phyloP scores from a whole-genome alignment of 2,888 invertebrate species.

The Dorcus hopei region DNA sequence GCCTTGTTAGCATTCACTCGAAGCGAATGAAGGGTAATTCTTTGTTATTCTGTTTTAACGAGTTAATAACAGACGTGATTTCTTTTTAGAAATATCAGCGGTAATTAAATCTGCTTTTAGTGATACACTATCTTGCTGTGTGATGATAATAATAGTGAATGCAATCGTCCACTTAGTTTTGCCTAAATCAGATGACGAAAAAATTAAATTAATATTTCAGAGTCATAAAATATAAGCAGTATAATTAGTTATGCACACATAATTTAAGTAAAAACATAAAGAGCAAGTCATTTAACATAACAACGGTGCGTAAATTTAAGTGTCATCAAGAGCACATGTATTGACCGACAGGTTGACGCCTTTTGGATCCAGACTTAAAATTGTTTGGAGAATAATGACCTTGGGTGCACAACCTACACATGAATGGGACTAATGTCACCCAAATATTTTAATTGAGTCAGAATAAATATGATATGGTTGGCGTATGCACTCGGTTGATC shows the following conservation, averaged over 20 bases:
- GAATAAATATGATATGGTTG: slow-evolving; percentile 30
- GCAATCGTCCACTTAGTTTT: no score
- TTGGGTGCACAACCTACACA: slow-evolving; percentile 18
- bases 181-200: no score
- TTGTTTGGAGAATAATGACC: slow-evolving; percentile 16
- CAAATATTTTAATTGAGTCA: slow-evolving; percentile 35
- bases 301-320: slow-evolving; percentile 28
- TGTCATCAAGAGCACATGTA: slow-evolving; percentile 6
- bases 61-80: no score
- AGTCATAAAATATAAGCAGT: background rate
- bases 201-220: no score
- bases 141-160: no score
- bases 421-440: slow-evolving; percentile 26
- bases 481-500: slow-evolving; percentile 28
- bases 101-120: no score
- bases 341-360: slow-evolving; percentile 16
- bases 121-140: no score
- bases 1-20: no score
- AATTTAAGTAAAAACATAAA: slow-evolving; percentile 33
- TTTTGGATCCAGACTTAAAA: slow-evolving; percentile 7
- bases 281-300: slow-evolving; percentile 29
- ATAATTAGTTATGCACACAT: slow-evolving; percentile 35
- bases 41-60: no score
- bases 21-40: no score
- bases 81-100: no score